phyloP scores from a whole-genome alignment of 2,113 vertebrate species.

The Halcyon malimbica region DNA sequence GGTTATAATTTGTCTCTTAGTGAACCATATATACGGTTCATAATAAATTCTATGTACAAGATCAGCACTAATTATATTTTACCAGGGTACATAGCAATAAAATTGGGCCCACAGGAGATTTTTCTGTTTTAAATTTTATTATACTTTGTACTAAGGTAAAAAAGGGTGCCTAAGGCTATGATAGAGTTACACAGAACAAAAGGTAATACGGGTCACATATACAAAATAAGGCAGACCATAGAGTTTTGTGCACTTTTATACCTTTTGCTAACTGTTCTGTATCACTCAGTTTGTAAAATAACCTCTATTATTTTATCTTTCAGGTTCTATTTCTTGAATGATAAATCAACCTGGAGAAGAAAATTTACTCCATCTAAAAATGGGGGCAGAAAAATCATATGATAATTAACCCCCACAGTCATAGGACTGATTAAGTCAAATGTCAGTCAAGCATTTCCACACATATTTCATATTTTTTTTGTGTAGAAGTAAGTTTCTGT shows the following conservation, averaged over 20 bases:
- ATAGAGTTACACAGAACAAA: background rate
- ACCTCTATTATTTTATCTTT: background rate
- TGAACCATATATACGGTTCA: background rate
- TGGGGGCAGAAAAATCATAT: slow-evolving; percentile 11
- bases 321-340: slow-evolving; percentile 22
- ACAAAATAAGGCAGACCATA: background rate
- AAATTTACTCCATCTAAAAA: slow-evolving; percentile 31
- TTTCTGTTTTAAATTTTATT: background rate
- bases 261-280: background rate
- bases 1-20: background rate
- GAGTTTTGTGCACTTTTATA: background rate
- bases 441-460: slow-evolving; percentile 11
- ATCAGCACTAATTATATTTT: background rate
- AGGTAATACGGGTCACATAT: background rate
- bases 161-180: background rate
- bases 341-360: background rate
- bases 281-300: background rate
- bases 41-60: background rate
- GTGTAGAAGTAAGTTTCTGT: background rate
- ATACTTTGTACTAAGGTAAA: background rate
- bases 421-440: slow-evolving; percentile 40
- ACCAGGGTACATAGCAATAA: background rate
- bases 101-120: background rate
- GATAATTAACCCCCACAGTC: slow-evolving; percentile 26
- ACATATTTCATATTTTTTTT: background rate